Base-by-base conservation (phyloP, 35 echinoderm and acorn worm genomes). In the Heliocidaris erythrogramma region DNA sequence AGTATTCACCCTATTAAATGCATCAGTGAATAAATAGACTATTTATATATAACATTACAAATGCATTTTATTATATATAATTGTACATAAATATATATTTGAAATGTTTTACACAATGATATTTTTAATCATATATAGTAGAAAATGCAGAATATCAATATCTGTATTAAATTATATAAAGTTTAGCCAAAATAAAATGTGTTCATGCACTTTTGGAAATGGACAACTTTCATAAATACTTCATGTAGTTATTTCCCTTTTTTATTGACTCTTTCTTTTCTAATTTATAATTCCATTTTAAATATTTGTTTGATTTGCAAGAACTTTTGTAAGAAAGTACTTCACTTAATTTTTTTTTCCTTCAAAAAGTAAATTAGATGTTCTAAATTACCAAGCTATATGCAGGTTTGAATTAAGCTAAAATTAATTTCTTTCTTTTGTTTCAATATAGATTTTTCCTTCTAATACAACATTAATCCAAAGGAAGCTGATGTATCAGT, bases 51-150 rank as follows among this genome's bases (percentile, higher is more conserved):
- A 56, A 56, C 52, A 56, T 13, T 78, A 78, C 18, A 78, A 27
- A 78, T 78, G 18, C 7, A 78, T 78, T 27, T 18, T 78, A 78
- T 78, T 18, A 78, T 78, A 78, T 78, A 78, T 78, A n/a, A 18
- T 5, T 78, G 65, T 78, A 78, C 65, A 78, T 78, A 78, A 24
- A 24, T 78, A 78, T 78, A 78, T 78, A 78, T 78, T 78, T 78
- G 65, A 78, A 78, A 78, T 78, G 65, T 78, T 78, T 78, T 78
- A 78, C 65, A 78, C 65, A 78, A 78, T 69, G 27, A 24, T 78
- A 27, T 78, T 78, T 27, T 27, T 78, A 21, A 78, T 78, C 18
- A 78, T 78, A 78, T 78, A 78, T 5, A 78, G 27, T 78, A 78
- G 65, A 78, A 29, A 18, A 78, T n/a, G 27, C 27, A 24, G 24